Conservation (phyloP, 2,888 invertebrate genomes). For the Pterobdella sp. region DNA sequence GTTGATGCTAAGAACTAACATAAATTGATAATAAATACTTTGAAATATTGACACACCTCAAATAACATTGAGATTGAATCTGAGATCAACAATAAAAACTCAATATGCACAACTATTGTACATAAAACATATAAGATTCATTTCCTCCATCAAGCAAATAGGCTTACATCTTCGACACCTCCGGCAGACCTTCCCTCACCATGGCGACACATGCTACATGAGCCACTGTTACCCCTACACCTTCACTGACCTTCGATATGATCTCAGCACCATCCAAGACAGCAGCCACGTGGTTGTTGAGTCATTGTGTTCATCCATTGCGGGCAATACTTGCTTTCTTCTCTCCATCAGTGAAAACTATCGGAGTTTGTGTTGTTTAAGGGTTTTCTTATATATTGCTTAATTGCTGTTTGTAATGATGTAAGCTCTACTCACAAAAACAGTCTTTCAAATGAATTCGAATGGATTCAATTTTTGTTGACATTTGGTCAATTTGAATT, state of each 20-base stretch:
- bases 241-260: slow-evolving; percentile 49
- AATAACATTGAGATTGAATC: no score
- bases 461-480: neutral
- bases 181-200: slow-evolving; percentile 46
- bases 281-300: slow-evolving; percentile 43
- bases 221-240: slow-evolving; percentile 51
- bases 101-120: no score
- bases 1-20: no score
- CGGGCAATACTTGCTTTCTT: slow-evolving; percentile 50
- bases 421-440: neutral
- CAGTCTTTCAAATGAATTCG: neutral
- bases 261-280: slow-evolving; percentile 42
- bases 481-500: no score
- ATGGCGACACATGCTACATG: slow-evolving; percentile 47
- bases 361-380: slow-evolving; percentile 11
- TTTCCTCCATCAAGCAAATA: no score
- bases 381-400: slow-evolving; percentile 5
- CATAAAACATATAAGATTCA: no score
- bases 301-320: slow-evolving; percentile 49
- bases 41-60: neutral
- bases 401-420: no score
- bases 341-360: slow-evolving; percentile 45
- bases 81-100: no score
- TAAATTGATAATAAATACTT: no score
- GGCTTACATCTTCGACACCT: neutral